Evolutionary conservation across 2,797 vertebrate species (phyloP).

Genomic region (Peromyscus eremicus): DNA sequence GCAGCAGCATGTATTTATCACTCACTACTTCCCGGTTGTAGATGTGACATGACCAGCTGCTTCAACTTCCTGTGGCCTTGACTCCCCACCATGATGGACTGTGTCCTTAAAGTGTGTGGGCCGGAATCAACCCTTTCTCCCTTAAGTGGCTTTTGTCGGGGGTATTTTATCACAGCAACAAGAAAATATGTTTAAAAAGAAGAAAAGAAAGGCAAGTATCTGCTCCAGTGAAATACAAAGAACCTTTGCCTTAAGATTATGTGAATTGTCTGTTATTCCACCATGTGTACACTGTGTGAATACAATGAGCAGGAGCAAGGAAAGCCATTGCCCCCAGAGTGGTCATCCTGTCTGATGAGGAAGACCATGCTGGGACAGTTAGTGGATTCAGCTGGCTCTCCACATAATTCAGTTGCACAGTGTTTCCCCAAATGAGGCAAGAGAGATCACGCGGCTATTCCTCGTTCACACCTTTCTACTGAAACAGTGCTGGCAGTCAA

Average conservation of each 20-base stretch:
- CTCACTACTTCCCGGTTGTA: not conserved
- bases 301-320: slow-evolving; percentile 11
- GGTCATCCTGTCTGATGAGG: slow-evolving; percentile 22
- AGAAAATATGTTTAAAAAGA: not conserved
- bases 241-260: slow-evolving; percentile 81
- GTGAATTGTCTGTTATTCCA: slow-evolving; percentile 78
- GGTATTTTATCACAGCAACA: not conserved
- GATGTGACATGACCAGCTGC: not conserved
- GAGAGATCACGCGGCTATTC: not conserved
- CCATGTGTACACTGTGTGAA: slow-evolving; percentile 72
- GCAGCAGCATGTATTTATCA: not conserved
- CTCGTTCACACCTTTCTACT: slow-evolving; percentile 55
- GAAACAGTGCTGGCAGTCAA: slow-evolving; percentile 80
- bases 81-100: not conserved
- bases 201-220: not conserved
- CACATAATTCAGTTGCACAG: not conserved
- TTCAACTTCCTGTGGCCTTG: not conserved
- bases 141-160: not conserved
- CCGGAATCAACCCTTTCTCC: not conserved
- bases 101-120: no score
- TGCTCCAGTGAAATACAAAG: slow-evolving; percentile 77
- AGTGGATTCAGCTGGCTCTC: not conserved
- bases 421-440: not conserved
- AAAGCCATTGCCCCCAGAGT: slow-evolving; percentile 57
- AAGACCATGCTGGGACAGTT: slow-evolving; percentile 57